Conservation (phyloP, 2,113 vertebrate genomes). For the Anoura caudifer region DNA sequence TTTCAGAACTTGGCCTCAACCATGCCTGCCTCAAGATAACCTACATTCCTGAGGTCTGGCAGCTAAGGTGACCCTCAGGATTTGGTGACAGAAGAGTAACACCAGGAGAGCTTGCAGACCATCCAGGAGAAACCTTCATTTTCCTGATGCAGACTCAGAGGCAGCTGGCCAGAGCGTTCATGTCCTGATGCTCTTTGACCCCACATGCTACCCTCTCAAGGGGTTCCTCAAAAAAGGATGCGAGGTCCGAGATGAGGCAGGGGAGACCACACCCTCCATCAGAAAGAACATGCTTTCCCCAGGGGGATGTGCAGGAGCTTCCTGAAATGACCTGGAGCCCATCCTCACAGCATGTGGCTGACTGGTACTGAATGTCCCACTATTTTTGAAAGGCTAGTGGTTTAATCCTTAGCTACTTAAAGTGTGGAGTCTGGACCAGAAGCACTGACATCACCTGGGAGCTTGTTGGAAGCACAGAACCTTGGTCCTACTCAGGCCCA, state of each 20-base stretch:
- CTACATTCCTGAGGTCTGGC: not conserved
- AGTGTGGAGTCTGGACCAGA: not conserved
- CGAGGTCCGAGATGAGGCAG: fast-evolving
- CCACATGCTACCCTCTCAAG: not conserved
- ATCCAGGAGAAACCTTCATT: not conserved
- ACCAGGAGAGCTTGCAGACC: not conserved
- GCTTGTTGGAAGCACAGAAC: not conserved
- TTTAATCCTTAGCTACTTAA: not conserved
- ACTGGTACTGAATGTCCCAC: not conserved
- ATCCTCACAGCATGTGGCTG: not conserved
- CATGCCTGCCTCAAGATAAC: not conserved
- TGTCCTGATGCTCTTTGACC: not conserved
- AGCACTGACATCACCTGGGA: not conserved
- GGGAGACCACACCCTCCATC: not conserved
- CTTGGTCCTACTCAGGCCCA: not conserved
- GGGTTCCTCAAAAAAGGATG: not conserved
- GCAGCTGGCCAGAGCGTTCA: fast-evolving
- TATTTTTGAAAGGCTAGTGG: not conserved
- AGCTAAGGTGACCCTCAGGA: not conserved
- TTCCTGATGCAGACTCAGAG: not conserved
- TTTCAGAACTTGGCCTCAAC: not conserved
- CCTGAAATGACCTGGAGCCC: not conserved
- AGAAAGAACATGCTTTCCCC: not conserved
- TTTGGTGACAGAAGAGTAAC: not conserved
- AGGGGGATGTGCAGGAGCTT: not conserved